Evolutionary conservation across 2,113 vertebrate species (phyloP).

Genomic region (Catharus minimus): DNA sequence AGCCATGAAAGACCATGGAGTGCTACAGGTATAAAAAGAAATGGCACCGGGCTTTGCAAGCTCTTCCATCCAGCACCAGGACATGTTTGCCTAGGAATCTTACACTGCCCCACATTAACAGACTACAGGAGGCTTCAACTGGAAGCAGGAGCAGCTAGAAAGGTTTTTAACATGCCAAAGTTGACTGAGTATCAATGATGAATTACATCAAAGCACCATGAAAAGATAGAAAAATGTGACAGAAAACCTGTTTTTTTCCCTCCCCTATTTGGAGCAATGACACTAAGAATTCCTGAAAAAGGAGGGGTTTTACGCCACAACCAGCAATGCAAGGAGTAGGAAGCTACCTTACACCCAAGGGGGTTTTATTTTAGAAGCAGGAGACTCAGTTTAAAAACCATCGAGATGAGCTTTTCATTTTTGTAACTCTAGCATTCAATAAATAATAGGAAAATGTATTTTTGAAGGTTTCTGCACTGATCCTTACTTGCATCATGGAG

Average conservation of each 20-base stretch:
- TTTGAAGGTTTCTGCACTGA: not conserved
- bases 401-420: not conserved
- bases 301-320: accelerated
- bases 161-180: not conserved
- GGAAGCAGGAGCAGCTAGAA: not conserved
- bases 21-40: not conserved
- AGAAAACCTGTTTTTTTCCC: accelerated
- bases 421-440: not conserved
- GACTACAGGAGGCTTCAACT: not conserved
- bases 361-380: not conserved
- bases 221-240: not conserved
- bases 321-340: not conserved
- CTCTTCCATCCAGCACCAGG: not conserved
- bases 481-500: not conserved
- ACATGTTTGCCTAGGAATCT: not conserved
- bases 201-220: not conserved
- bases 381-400: not conserved
- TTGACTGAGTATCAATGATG: not conserved
- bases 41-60: not conserved
- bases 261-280: not conserved
- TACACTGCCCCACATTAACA: not conserved
- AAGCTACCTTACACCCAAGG: not conserved
- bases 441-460: accelerated
- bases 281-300: not conserved
- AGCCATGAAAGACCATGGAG: not conserved